Base-by-base conservation (phyloP, 53 echinoderm and acorn worm genomes). In the Apostichopus leukothele region DNA sequence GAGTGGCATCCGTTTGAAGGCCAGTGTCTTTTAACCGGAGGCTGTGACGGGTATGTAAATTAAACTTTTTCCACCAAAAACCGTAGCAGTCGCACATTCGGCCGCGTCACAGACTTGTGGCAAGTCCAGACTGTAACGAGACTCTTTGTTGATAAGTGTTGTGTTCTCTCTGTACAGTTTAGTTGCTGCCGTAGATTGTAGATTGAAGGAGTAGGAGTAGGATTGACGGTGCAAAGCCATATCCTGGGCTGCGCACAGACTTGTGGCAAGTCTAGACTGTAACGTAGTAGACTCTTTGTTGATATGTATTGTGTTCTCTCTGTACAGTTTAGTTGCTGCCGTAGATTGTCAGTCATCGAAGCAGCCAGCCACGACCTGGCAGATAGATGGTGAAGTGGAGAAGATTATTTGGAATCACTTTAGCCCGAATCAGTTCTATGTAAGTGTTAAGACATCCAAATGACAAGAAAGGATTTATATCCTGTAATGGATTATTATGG, bases 1-100 rank as follows among this genome's bases (percentile, higher is more conserved):
- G 91, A 94, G 50, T 98, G 98, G 98, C 98, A 98, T 94, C 94
- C 98, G 75, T 96, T 93, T 90, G 98, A 98, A 88, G 92, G 90
- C 14, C 98, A 94, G 92, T 92, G 92, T 26, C 54, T 98, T 50
- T 79, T 93, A 6, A 94, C 94, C 67, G 98, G 98, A 52, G 93
- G 95, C 20, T 98, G 95, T 93, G 98, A 98, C 85, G 95, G 91
- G 98, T 98, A 80, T 89, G 98, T 91, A 63, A 39, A 39, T 39
- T 39, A 3, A 39, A 39, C 39, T 39, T 39, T 23, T 27, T 1
- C 1, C 27, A 0, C 27, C 0, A 27, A 27, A 27, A 1, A 27
- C 0, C 1, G 27, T 27, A 3, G 39, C 3, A 1, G 39, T 39
- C 3, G 39, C 39, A 39, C 39, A 39, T 39, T 39, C 3, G 3